Percentiles rank a stretch among this genome's conserved stretches.
phyloP scores from a whole-genome alignment of 2,113 vertebrate genomes.

The Tringa solitaria region DNA sequence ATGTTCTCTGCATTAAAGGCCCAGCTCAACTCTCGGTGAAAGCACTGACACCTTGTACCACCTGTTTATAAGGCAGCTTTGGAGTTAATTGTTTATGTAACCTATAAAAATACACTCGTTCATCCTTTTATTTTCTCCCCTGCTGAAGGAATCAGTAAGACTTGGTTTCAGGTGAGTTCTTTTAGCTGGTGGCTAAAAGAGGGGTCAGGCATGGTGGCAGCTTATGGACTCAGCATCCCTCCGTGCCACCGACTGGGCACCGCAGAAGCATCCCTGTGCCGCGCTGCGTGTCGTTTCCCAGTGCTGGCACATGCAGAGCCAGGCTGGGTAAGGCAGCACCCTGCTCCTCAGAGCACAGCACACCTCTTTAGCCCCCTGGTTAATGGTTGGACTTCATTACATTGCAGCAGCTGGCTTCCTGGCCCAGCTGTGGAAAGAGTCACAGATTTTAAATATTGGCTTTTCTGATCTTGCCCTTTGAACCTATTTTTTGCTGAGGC shows the following conservation, averaged over 20 bases:
- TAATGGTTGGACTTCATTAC: background rate
- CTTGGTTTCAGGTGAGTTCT: background rate
- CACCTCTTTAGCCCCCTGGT: background rate
- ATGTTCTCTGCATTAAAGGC: background rate
- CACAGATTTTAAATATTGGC: background rate
- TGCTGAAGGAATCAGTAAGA: background rate
- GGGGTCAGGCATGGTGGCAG: background rate
- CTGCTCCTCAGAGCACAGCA: background rate
- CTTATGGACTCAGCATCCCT: background rate
- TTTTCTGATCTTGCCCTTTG: background rate
- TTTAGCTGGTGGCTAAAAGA: background rate
- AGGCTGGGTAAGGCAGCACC: background rate
- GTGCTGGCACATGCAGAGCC: background rate
- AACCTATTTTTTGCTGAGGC: background rate
- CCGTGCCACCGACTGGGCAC: rapidly evolving
- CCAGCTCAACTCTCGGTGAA: background rate
- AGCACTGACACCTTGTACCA: background rate
- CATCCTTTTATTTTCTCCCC: background rate
- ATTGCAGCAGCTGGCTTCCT: background rate
- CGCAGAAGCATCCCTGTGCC: background rate
- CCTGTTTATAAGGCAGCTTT: background rate
- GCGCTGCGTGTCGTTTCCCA: background rate
- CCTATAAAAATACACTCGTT: background rate
- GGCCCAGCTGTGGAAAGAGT: background rate
- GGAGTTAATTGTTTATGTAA: background rate